These are phyloP conservation scores for Pteria penguin DNA, from an alignment of 2,888 invertebrate genomes.

Conservation along the genomic window DNA sequence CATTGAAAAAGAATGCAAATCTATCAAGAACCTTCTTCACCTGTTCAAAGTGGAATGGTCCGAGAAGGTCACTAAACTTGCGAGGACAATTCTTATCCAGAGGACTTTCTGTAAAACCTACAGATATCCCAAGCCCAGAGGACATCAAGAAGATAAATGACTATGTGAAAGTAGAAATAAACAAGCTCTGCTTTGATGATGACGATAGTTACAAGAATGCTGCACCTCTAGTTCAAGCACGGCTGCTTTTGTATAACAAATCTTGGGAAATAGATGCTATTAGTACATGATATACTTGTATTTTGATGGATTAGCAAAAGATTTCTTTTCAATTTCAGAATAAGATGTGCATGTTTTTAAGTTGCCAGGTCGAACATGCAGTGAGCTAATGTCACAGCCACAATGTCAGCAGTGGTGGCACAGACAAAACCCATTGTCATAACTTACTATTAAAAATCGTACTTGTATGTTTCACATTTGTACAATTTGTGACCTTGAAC, in stretches of 20 bases:
- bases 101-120: constrained; percentile 10
- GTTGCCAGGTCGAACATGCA: too few relatives aligned
- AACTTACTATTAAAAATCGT: too few relatives aligned
- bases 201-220: constrained; percentile 31
- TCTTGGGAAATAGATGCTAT: too few relatives aligned
- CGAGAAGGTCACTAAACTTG: constrained; percentile 33
- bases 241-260: constrained; percentile 48
- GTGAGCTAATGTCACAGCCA: too few relatives aligned
- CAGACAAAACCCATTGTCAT: too few relatives aligned
- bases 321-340: too few relatives aligned
- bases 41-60: constrained; percentile 37
- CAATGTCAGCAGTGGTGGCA: too few relatives aligned
- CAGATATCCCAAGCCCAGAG: constrained; percentile 28
- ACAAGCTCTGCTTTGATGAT: neutral
- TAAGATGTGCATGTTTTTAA: too few relatives aligned
- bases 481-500: too few relatives aligned
- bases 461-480: too few relatives aligned
- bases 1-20: constrained; percentile 7
- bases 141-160: constrained; percentile 37
- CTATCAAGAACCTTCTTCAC: constrained; percentile 37
- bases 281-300: too few relatives aligned
- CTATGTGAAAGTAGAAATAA: constrained; percentile 12
- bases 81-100: constrained; percentile 27
- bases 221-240: constrained; percentile 30
- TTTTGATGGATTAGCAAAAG: too few relatives aligned